phyloP scores from a whole-genome alignment of 2,888 invertebrate species.

The Volucella bombylans region DNA sequence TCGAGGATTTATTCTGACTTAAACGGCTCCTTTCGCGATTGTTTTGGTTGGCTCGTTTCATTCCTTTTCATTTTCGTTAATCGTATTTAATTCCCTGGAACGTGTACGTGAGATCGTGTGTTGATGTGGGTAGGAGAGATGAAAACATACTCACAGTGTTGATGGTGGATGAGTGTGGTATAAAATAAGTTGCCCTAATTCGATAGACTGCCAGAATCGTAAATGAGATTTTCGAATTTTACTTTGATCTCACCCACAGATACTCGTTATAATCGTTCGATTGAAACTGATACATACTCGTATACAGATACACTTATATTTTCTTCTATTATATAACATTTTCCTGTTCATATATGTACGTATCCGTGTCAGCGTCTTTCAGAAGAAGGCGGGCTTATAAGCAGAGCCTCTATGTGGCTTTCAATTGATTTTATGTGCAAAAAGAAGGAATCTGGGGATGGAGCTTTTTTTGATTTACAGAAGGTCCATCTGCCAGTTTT shows the following conservation, averaged over 20 bases:
- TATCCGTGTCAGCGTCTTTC: too few relatives aligned
- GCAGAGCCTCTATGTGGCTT: too few relatives aligned
- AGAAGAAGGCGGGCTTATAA: too few relatives aligned
- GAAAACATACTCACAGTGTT: not conserved
- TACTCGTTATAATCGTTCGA: constrained; percentile 2
- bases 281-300: not conserved
- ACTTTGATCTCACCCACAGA: constrained; percentile 14
- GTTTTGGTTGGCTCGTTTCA: constrained; percentile 9
- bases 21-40: constrained; percentile 40
- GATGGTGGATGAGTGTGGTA: not conserved
- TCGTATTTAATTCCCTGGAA: not conserved
- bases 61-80: constrained; percentile 18
- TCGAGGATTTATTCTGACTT: constrained; percentile 49
- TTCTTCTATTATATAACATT: too few relatives aligned
- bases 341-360: too few relatives aligned
- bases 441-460: too few relatives aligned
- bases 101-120: not conserved
- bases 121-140: not conserved
- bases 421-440: too few relatives aligned
- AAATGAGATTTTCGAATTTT: constrained; percentile 17
- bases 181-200: constrained; percentile 25
- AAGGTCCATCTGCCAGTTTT: too few relatives aligned
- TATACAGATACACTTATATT: not conserved
- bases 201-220: constrained; percentile 24
- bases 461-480: too few relatives aligned